Evolutionary conservation across 2,888 invertebrate species (phyloP), one percentile per base, ranked within the genome.

Genomic region (Lasioglossum villosulum): DNA sequence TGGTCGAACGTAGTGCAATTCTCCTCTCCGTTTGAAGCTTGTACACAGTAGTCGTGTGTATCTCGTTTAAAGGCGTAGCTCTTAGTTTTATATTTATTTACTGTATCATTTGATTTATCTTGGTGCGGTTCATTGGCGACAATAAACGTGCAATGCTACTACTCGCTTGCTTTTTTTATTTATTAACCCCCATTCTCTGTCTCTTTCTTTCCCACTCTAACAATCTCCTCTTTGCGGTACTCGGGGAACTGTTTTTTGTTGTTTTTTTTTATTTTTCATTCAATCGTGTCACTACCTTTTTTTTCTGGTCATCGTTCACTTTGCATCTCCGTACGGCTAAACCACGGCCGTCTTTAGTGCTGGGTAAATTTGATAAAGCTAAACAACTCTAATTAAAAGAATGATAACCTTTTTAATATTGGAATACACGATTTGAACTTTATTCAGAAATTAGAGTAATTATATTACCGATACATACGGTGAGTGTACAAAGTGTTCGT

Each of bases 121-220:
- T 85, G 89, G 90, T 89, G 90, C 92, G 90, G 90, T 91, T 90
- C 88, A 90, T 89, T 92, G 90, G 93, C 89, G 83, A 91, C 84
- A 94, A 94, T 94, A 94, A 94, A 94, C 89, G 92, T 93, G 92
- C 92, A 92, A 92, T 93, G 91, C 88, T 88, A 92, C 91, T 91
- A 92, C 93, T 93, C 93, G 94, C 94, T 94, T 94, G 93, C 93
- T 94, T 93, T 92, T 68, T 92, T 94, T 92, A 93, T 94, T 94
- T 92, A 93, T 93, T 93, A 93, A 94, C 93, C 93, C 90, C 84
- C 92, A 90, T 86, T 91, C 83, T 89, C 78, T 89, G 84, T 85
- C 90, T 79, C 72, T 89, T 90, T 93, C 89, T 88, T 86, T 91
- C 90, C 88, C 85, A 89, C 85, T 87, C 90, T 94, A 93, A 94